phyloP scores from a whole-genome alignment of 2,888 invertebrate species.

The Melangyna quadrimaculata region DNA sequence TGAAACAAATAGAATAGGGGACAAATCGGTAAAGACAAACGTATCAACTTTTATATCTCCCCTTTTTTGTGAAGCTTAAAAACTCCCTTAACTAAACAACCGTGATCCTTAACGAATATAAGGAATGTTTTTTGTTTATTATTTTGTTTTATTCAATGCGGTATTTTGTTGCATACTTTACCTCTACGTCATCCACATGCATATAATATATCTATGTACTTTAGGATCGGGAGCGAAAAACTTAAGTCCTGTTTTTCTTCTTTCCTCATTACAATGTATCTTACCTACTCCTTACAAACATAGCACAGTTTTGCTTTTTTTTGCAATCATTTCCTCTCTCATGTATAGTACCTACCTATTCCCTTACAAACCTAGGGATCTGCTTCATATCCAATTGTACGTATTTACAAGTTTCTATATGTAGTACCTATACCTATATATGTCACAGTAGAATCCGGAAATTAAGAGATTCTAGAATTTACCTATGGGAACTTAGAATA shows the following conservation, averaged over 20 bases:
- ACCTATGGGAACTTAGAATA: too few species aligned
- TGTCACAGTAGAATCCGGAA: too few species aligned
- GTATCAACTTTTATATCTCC: slow-evolving; percentile 10
- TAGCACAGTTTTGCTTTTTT: slow-evolving; percentile 18
- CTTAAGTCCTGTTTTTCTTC: neutral
- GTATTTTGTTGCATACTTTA: slow-evolving; percentile 4
- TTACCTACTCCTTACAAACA: neutral
- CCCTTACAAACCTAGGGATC: too few species aligned
- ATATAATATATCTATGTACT: too few species aligned
- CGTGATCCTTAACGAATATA: neutral
- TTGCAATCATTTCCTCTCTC: slow-evolving; percentile 7
- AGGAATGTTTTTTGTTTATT: neutral
- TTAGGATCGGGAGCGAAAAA: slow-evolving; percentile 12
- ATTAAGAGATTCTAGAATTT: too few species aligned
- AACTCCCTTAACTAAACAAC: neutral
- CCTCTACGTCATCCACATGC: neutral
- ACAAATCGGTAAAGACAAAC: slow-evolving; percentile 16
- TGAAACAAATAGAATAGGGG: neutral
- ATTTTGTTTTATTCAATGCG: neutral
- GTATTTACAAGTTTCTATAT: neutral
- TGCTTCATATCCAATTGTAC: neutral
- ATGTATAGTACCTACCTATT: neutral
- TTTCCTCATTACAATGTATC: slow-evolving; percentile 4
- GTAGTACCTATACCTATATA: too few species aligned
- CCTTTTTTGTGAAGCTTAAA: slow-evolving; percentile 1